These are phyloP conservation scores for Climacteris rufus DNA, from an alignment of 2,113 vertebrate species.

Conservation along the genomic window DNA sequence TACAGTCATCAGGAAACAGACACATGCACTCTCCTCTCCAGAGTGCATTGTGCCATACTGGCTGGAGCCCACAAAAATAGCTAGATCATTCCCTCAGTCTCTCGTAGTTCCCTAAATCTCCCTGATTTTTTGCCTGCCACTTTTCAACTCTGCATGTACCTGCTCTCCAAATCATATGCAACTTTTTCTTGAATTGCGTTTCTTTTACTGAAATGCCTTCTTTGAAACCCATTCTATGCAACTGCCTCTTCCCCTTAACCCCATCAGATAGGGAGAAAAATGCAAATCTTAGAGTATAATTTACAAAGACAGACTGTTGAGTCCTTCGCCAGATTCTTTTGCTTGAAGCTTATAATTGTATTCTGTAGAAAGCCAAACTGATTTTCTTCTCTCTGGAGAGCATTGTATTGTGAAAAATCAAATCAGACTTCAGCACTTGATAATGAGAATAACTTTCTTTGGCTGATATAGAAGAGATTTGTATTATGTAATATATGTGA, in stretches of 20 bases:
- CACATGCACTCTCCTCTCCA: neutral
- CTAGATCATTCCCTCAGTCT: neutral
- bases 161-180: neutral
- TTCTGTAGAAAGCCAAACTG: conserved; percentile 12
- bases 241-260: neutral
- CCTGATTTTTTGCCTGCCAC: neutral
- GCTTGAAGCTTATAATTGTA: conserved; percentile 18
- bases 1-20: neutral
- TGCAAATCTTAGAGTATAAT: neutral
- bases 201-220: neutral
- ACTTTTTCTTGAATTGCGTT: neutral
- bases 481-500: neutral
- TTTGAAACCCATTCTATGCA: neutral
- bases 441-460: neutral
- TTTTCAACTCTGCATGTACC: neutral
- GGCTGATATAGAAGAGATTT: neutral
- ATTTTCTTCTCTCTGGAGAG: conserved; percentile 12
- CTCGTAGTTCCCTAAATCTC: neutral
- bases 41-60: neutral
- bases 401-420: neutral
- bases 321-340: neutral
- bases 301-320: neutral
- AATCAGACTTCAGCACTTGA: neutral
- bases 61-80: neutral
- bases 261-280: neutral